phyloP scores from a whole-genome alignment of 2,113 vertebrate genomes.

The Fregata magnificens region DNA sequence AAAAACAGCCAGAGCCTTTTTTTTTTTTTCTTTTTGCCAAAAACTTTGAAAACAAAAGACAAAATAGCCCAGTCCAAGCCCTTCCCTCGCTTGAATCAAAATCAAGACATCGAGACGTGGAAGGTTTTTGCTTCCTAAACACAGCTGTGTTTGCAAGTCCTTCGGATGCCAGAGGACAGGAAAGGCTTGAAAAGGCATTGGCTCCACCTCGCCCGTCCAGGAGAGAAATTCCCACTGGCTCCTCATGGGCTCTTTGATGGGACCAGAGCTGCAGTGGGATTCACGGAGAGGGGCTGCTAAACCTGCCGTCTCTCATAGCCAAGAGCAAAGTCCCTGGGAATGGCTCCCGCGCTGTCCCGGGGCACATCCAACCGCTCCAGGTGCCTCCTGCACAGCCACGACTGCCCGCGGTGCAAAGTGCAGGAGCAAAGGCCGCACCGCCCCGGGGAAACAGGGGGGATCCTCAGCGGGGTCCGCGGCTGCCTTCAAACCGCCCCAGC shows the following conservation, averaged over 20 bases:
- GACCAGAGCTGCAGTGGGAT: neutral
- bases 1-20: neutral
- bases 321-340: neutral
- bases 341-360: neutral
- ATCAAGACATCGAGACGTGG: neutral
- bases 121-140: constrained; percentile 20
- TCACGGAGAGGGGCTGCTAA: neutral
- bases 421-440: rapidly evolving
- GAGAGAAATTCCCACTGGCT: neutral
- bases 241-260: neutral
- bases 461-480: rapidly evolving
- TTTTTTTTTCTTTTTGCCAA: neutral
- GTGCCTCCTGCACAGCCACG: neutral
- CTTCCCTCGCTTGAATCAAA: neutral
- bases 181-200: neutral
- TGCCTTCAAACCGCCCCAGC: neutral
- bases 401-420: neutral
- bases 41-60: constrained; percentile 25
- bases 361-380: rapidly evolving
- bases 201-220: rapidly evolving
- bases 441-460: rapidly evolving
- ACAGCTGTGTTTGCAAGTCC: constrained; percentile 49
- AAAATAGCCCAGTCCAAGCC: neutral
- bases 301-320: neutral
- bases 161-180: neutral